Conservation (phyloP, 1,140 invertebrate species). For the Mycetomoellerius zeteki region DNA sequence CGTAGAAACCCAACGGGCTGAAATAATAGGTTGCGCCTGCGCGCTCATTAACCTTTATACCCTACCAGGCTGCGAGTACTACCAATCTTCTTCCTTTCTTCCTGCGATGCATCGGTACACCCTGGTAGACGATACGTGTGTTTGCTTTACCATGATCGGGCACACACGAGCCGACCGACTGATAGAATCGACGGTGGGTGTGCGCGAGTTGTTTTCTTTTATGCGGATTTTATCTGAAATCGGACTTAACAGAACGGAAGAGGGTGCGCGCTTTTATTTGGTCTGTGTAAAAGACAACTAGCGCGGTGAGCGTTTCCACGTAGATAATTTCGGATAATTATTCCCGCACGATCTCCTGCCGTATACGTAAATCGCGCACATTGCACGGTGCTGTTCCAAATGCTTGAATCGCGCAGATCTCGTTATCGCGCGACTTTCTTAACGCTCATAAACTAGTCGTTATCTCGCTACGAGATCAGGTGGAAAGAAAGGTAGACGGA, state of each 20-base stretch:
- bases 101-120: slow-evolving; percentile 71
- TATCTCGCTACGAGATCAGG: slow-evolving; percentile 28
- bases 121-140: slow-evolving; percentile 75
- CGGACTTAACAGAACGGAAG: slow-evolving; percentile 13
- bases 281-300: slow-evolving; percentile 2
- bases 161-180: slow-evolving; percentile 69
- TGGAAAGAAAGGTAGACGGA: background rate
- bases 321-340: slow-evolving; percentile 52
- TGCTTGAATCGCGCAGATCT: slow-evolving; percentile 15
- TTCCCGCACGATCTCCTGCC: slow-evolving; percentile 6
- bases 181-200: slow-evolving; percentile 62
- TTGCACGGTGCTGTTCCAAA: slow-evolving; percentile 4
- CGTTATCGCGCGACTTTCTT: slow-evolving; percentile 1
- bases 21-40: slow-evolving; percentile 87
- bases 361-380: background rate
- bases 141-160: slow-evolving; percentile 75
- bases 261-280: slow-evolving; percentile 42
- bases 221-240: slow-evolving; percentile 61
- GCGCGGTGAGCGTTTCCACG: slow-evolving; percentile 14
- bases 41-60: slow-evolving; percentile 87
- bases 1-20: slow-evolving; percentile 79
- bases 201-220: slow-evolving; percentile 55
- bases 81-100: slow-evolving; percentile 82
- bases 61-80: slow-evolving; percentile 83
- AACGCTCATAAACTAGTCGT: slow-evolving; percentile 21